Evolutionary conservation across 2,113 vertebrate species (phyloP), one percentile per base, ranked within the genome.

Genomic region (Theristicus caerulescens): DNA sequence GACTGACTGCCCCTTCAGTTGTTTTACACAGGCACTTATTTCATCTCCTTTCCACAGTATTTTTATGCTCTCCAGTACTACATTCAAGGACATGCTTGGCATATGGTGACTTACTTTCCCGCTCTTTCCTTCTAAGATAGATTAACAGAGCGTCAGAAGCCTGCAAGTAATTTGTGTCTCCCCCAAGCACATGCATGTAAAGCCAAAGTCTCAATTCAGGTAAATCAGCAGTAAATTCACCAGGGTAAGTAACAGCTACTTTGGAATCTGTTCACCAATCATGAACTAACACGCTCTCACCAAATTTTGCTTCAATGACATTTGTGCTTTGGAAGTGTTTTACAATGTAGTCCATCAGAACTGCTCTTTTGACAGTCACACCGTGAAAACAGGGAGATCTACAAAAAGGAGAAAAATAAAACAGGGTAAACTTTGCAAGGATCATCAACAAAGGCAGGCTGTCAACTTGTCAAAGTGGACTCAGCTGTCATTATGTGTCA

Each of bases 181-280:
- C 38, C n/a, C 46, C 88, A 72, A 79, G 77, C n/a, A 59, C 10
- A 34, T 0, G 0, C 12, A 2, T 13, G 2, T 42, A 77, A 82
- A 49, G 27, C 25, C 49, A 6, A 82, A 82, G 44, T 65, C 49
- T 93, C 69, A 19, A 12, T 82, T 57, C 32, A 54, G 19, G 27
- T 44, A 74, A 81, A 78, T 36, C n/a, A 74, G 85, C 29, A 82
- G 40, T 80, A 88, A 86, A 58, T 88, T 82, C 49, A 90, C 40
- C 52, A 89, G 76, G 21, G 7, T n/a, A 83, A 86, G 4, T 6
- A 64, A 21, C 57, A 79, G 62, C 52, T 72, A 32, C 52, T 82
- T 65, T 51, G 74, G 44, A 47, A 73, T 36, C 49, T 59, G 29
- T 47, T 78, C 47, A 70, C 38, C 61, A 79, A 2, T 38, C 44